These are phyloP conservation scores for Sitta carolinensis DNA, from an alignment of 2,797 vertebrate species.

Conservation along the genomic window DNA sequence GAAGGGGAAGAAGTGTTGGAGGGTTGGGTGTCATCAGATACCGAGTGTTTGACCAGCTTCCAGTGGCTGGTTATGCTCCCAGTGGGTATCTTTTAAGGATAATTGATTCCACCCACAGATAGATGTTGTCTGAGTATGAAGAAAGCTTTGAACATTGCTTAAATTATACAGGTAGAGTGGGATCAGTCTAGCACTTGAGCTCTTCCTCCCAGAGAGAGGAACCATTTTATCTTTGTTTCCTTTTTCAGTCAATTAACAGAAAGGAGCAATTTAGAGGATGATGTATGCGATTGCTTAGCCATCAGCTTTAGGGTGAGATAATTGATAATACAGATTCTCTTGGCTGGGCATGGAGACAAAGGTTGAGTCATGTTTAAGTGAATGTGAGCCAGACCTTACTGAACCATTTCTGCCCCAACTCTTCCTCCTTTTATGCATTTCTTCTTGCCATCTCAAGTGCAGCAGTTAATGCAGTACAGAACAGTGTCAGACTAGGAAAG, in stretches of 20 bases:
- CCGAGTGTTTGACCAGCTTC: neutral
- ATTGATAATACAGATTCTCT: neutral
- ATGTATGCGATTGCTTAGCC: slow-evolving; percentile 6
- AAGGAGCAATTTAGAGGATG: slow-evolving; percentile 25
- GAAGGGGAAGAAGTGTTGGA: neutral
- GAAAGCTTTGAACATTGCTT: neutral
- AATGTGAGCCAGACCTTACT: neutral
- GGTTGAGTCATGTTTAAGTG: slow-evolving; percentile 19
- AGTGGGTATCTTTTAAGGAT: neutral
- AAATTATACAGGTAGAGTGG: neutral
- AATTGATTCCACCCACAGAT: neutral
- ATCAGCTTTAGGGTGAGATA: slow-evolving; percentile 19
- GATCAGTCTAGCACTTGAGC: neutral
- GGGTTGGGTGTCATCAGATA: neutral
- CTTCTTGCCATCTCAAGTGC: neutral
- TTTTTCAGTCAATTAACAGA: slow-evolving; percentile 37
- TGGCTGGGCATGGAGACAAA: slow-evolving; percentile 34
- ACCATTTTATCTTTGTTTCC: slow-evolving; percentile 40
- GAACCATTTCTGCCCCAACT: neutral
- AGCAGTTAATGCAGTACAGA: neutral
- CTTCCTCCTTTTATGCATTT: neutral
- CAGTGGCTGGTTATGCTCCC: neutral
- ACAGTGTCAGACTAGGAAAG: neutral
- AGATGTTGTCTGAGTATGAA: neutral
- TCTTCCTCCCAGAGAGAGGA: neutral